Evolutionary conservation across 2,797 vertebrate genomes (phyloP).

Genomic region (Lagodon rhomboides): DNA sequence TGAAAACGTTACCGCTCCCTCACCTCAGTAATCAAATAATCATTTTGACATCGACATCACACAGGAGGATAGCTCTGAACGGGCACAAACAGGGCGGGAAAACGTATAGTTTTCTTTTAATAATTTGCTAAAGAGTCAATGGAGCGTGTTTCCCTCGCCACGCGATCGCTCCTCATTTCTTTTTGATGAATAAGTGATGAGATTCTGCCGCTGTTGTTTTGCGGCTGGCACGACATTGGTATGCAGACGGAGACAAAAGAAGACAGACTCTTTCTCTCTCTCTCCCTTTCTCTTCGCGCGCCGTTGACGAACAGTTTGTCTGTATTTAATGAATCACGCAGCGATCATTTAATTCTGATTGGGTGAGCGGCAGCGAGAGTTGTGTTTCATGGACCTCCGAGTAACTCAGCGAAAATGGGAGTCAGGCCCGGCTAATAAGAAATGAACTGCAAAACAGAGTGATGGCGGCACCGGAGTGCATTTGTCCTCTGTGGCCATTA

Average conservation of each 20-base stretch:
- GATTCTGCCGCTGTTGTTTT: conserved; percentile 40
- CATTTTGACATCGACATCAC: conserved; percentile 26
- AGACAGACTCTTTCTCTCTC: neutral
- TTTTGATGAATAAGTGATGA: conserved; percentile 67
- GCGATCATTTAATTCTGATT: conserved; percentile 71
- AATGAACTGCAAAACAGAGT: conserved; percentile 60
- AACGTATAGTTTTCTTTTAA: conserved; percentile 34
- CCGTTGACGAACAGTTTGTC: conserved; percentile 58
- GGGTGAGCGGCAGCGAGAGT: conserved; percentile 43
- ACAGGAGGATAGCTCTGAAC: conserved; percentile 21
- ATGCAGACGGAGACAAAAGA: conserved; percentile 53
- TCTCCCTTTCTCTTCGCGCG: neutral
- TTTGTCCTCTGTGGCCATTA: conserved; percentile 72
- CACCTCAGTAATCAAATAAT: conserved; percentile 48
- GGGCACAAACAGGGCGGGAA: neutral
- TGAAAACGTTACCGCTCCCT: conserved; percentile 24
- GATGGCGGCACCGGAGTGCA: conserved; percentile 50
- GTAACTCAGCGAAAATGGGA: conserved; percentile 66
- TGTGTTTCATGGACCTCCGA: conserved; percentile 57
- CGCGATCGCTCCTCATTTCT: conserved; percentile 45
- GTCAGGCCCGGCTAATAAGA: conserved; percentile 63
- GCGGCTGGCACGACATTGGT: conserved; percentile 26
- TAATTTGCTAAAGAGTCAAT: conserved; percentile 48
- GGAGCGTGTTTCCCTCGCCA: conserved; percentile 11
- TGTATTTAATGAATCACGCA: conserved; percentile 69